These are phyloP conservation scores for Lissonota sp. DNA, from an alignment of 2,888 invertebrate genomes.

Conservation along the genomic window DNA sequence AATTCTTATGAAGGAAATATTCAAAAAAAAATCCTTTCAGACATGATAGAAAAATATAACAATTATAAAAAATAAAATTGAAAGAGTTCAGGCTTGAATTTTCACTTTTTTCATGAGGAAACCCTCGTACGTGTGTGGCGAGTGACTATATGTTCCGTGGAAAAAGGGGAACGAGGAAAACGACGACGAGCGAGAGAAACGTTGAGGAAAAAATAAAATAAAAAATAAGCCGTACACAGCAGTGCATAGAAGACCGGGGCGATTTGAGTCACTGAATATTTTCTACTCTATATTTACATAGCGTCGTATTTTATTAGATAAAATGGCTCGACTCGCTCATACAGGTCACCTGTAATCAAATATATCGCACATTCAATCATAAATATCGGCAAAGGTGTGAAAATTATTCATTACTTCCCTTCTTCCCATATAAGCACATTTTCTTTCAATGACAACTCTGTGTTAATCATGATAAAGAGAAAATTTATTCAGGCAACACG, in stretches of 20 bases:
- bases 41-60: too few relatives aligned
- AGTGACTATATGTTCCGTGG: conserved; percentile 38
- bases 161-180: conserved; percentile 40
- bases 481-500: too few relatives aligned
- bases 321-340: too few relatives aligned
- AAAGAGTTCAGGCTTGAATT: too few relatives aligned
- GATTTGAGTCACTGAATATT: background rate
- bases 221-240: background rate
- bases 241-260: background rate
- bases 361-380: too few relatives aligned
- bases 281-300: background rate
- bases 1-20: too few relatives aligned
- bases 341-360: too few relatives aligned
- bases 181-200: conserved; percentile 8
- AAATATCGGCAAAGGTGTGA: background rate
- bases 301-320: background rate
- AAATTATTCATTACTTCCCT: too few relatives aligned
- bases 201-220: conserved; percentile 19
- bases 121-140: background rate
- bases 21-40: too few relatives aligned
- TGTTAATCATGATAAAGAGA: background rate
- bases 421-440: background rate
- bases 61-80: too few relatives aligned
- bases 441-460: background rate
- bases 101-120: too few relatives aligned